phyloP scores from a whole-genome alignment of 2,888 invertebrate genomes.

The Scrobipalpa costella region DNA sequence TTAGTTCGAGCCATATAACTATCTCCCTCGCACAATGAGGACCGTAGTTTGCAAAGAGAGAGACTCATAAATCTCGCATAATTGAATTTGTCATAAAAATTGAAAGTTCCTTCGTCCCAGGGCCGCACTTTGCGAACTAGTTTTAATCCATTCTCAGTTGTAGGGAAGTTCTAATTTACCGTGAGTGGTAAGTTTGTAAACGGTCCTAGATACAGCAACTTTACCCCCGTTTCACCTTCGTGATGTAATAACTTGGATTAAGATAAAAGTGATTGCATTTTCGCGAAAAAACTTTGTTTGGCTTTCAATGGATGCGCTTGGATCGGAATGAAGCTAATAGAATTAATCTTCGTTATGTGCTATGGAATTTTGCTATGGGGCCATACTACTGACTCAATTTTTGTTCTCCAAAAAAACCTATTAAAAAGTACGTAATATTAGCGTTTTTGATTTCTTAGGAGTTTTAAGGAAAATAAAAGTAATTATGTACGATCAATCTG shows the following conservation, averaged over 20 bases:
- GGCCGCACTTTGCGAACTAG: slow-evolving; percentile 71
- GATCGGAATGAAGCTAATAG: neutral
- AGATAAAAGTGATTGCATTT: slow-evolving; percentile 46
- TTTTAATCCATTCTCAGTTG: slow-evolving; percentile 78
- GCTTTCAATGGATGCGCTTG: neutral
- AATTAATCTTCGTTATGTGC: neutral
- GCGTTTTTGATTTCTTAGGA: too few species aligned
- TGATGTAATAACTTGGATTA: slow-evolving; percentile 60
- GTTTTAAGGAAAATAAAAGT: too few species aligned
- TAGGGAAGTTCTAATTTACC: slow-evolving; percentile 78
- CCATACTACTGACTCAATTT: too few species aligned
- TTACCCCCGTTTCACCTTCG: slow-evolving; percentile 61
- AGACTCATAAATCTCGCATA: slow-evolving; percentile 70
- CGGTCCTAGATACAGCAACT: slow-evolving; percentile 55
- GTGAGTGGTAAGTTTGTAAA: slow-evolving; percentile 76
- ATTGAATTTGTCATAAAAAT: slow-evolving; percentile 80
- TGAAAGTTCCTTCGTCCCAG: slow-evolving; percentile 72
- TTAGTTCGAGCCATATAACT: slow-evolving; percentile 43
- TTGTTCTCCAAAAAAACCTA: too few species aligned
- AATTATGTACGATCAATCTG: too few species aligned
- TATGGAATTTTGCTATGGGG: too few species aligned
- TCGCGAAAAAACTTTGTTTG: slow-evolving; percentile 37
- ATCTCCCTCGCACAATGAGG: slow-evolving; percentile 52
- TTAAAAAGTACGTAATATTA: too few species aligned
- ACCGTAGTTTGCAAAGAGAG: slow-evolving; percentile 55